These are phyloP conservation scores for Nyctereutes procyonoides DNA, from an alignment of 2,113 vertebrate genomes.

Conservation along the genomic window DNA sequence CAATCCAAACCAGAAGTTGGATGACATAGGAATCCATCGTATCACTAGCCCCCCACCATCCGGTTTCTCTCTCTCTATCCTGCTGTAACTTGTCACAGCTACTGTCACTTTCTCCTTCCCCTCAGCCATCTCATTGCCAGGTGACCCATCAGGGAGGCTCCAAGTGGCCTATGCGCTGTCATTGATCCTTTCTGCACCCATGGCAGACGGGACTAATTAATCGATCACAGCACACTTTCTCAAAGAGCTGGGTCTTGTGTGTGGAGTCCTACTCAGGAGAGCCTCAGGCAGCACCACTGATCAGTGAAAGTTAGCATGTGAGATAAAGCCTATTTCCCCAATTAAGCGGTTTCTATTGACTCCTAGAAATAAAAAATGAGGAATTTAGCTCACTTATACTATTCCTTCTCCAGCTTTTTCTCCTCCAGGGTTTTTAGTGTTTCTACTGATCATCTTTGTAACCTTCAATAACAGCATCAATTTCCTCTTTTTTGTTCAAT, in stretches of 20 bases:
- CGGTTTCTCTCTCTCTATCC: background rate
- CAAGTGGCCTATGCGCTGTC: background rate
- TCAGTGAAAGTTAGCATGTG: background rate
- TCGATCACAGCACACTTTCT: conserved; percentile 29
- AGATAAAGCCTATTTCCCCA: conserved; percentile 41
- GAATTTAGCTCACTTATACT: background rate
- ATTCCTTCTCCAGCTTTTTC: background rate
- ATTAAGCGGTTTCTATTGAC: conserved; percentile 1
- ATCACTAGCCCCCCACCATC: background rate
- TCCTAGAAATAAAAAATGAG: conserved; percentile 36
- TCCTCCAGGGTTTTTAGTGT: conserved; percentile 15
- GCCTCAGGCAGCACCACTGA: background rate
- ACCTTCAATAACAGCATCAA: background rate
- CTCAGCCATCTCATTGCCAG: background rate
- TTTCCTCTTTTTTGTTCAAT: background rate
- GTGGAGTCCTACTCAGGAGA: background rate
- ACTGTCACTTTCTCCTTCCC: background rate
- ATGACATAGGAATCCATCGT: background rate
- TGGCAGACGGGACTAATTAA: conserved; percentile 18
- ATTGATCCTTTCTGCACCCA: background rate
- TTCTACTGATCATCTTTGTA: conserved; percentile 12
- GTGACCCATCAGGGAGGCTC: background rate
- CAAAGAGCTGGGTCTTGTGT: background rate
- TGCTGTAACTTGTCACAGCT: background rate
- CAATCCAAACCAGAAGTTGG: background rate